Base-by-base conservation (phyloP, 2,113 vertebrate species). In the Laterallus jamaicensis region DNA sequence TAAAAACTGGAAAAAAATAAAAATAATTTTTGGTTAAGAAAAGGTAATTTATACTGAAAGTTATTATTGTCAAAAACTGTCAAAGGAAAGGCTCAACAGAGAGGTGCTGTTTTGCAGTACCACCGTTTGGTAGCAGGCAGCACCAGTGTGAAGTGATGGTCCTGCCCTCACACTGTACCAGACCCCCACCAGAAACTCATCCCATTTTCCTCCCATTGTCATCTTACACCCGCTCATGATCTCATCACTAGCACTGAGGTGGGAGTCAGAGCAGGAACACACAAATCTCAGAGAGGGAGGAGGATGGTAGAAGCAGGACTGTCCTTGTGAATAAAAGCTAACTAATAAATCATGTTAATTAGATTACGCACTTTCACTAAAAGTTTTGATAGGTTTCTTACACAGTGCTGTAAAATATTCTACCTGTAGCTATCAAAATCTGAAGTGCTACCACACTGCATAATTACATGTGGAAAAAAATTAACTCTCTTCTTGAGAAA, bases 231-330 rank as follows among this genome's bases (percentile, higher is more conserved):
- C 31, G 10, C 16, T 91, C 35, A 22, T 54, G 14, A 14, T 7
- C 1, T 0, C 8, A 62, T n/a, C 40, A 1, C 19, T 21, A 21
- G 19, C 10, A 35, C 10, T 31, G 71, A 22, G 12, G 4, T 3
- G 31, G 56, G 35, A 78, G 35, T 19, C 21, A 78, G 40, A 79
- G 40, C 22, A 55, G 29, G 49, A 58, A 17, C 21, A 55, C 52
- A 26, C 6, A n/a, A 1, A 66, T 67, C n/a, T 39, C 21, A 12
- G 20, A 77, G 29, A 52, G 4, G 21, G 8, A 59, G 21, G 6
- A 59, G 25, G 17, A 37, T 29, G 18, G 29, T 54, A 18, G 52
- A 63, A 89, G 32, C 14, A 64, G 24, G 7, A n/a, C 39, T 50
- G 13, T 49, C 59, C 29, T 18, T 66, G 31, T 32, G 54, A 77